Base-by-base conservation (phyloP, 1,140 invertebrate genomes). In the Meloidogyne exigua region DNA sequence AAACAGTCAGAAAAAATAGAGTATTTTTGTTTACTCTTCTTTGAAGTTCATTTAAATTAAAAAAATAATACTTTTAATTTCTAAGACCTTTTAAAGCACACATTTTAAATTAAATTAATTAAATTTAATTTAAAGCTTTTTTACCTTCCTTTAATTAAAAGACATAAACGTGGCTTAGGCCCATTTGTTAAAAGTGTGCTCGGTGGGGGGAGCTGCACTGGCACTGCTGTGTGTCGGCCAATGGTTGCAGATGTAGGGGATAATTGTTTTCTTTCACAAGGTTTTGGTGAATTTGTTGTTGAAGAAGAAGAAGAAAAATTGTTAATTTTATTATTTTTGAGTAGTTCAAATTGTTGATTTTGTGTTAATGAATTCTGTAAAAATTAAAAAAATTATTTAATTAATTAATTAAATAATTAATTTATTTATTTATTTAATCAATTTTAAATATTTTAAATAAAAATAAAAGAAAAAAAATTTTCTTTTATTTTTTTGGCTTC, bases 91-190 rank as follows among this genome's bases (percentile, higher is more conserved):
- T n/a, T n/a, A n/a, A n/a, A n/a, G n/a, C n/a, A n/a, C 7, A 32
- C 2, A 32, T 32, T 32, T 32, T 39, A 39, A 39, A 39, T 39
- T 9, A 39, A 39, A 39, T 39, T 7, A 39, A 39, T 39, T 39
- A 1, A n/a, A n/a, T n/a, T n/a, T n/a, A n/a, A n/a, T n/a, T n/a
- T n/a, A n/a, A n/a, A n/a, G n/a, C n/a, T n/a, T n/a, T n/a, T n/a
- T 72, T 1, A 73, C 42, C 57, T 73, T 21, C 12, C 15, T 11
- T 73, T 73, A n/a, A 26, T 65, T 18, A 73, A 23, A 39, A 65
- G 18, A 36, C 72, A 73, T n/a, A 73, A 49, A 21, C 72, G 57
- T 10, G 72, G 72, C 23, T 73, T 73, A 15, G 72, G 72, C 15
- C 72, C 72, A 65, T 25, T 62, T 2, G 57, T 5, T 57, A 57